These are phyloP conservation scores for Fringilla coelebs DNA, from an alignment of 2,797 vertebrate genomes.

Conservation along the genomic window DNA sequence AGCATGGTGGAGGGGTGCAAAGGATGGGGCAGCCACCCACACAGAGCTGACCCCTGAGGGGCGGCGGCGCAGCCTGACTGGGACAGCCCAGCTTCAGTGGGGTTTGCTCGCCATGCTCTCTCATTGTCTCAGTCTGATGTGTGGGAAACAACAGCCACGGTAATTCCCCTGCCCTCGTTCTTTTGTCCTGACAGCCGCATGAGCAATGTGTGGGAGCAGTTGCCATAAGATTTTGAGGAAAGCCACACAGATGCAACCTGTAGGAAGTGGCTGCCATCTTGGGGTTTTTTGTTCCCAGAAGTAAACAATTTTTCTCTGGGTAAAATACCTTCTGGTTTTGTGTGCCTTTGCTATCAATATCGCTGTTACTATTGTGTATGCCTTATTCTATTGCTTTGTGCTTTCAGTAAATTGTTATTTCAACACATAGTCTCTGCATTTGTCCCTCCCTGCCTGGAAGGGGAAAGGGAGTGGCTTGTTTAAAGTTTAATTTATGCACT, in stretches of 20 bases:
- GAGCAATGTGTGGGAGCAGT: rapidly evolving
- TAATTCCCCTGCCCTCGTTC: rapidly evolving
- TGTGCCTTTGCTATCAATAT: background rate
- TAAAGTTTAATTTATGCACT: background rate
- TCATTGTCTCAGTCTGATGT: too few relatives aligned
- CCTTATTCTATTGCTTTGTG: background rate
- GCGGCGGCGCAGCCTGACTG: rapidly evolving
- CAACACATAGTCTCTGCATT: background rate
- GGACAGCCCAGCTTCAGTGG: rapidly evolving
- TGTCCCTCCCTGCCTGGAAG: background rate
- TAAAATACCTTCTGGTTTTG: background rate
- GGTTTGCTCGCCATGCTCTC: background rate
- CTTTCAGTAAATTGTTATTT: background rate
- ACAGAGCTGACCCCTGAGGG: rapidly evolving
- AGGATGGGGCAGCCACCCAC: rapidly evolving
- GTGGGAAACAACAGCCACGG: rapidly evolving
- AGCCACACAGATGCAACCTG: rapidly evolving
- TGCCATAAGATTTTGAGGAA: background rate
- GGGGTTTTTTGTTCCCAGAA: rapidly evolving
- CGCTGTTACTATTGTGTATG: too few relatives aligned
- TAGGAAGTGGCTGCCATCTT: rapidly evolving
- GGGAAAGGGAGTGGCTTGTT: background rate
- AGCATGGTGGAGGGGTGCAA: background rate
- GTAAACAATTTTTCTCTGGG: background rate
- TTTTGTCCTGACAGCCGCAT: rapidly evolving